These are phyloP conservation scores for Matsumyia berberina DNA, from an alignment of 2,888 invertebrate species.

Conservation along the genomic window DNA sequence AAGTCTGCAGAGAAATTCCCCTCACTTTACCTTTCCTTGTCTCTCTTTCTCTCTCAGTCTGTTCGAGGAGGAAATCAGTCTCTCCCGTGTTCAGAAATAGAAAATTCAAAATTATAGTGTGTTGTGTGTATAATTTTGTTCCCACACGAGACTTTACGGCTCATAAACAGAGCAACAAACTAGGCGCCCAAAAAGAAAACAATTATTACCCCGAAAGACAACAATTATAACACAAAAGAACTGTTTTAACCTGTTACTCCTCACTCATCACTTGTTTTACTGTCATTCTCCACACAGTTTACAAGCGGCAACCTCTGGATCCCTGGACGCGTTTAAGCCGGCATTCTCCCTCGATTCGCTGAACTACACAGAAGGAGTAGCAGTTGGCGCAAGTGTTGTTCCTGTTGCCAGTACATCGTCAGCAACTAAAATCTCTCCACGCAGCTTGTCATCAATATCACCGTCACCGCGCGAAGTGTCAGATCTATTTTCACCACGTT, in stretches of 20 bases:
- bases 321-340: constrained; percentile 82
- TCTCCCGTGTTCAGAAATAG: constrained; percentile 45
- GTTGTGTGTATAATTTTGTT: constrained; percentile 58
- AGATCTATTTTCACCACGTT: constrained; percentile 76
- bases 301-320: constrained; percentile 80
- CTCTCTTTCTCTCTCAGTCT: constrained; percentile 3
- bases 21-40: constrained; percentile 35
- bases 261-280: constrained; percentile 4
- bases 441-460: constrained; percentile 78
- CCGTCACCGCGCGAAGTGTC: constrained; percentile 75
- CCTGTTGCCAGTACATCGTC: constrained; percentile 59
- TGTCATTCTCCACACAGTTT: constrained; percentile 78
- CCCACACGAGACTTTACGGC: constrained; percentile 56
- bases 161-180: constrained; percentile 29
- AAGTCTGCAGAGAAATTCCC: constrained; percentile 50
- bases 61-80: constrained; percentile 31
- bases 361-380: constrained; percentile 64
- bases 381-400: constrained; percentile 14
- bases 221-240: constrained; percentile 30
- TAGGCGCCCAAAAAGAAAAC: background rate
- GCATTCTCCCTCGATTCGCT: constrained; percentile 82
- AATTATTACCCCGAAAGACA: constrained; percentile 4
- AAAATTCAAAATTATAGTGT: constrained; percentile 45
- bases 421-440: constrained; percentile 78
- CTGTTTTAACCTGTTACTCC: constrained; percentile 58